Conservation (phyloP, 2,797 vertebrate genomes). For the Cirrhinus molitorella region DNA sequence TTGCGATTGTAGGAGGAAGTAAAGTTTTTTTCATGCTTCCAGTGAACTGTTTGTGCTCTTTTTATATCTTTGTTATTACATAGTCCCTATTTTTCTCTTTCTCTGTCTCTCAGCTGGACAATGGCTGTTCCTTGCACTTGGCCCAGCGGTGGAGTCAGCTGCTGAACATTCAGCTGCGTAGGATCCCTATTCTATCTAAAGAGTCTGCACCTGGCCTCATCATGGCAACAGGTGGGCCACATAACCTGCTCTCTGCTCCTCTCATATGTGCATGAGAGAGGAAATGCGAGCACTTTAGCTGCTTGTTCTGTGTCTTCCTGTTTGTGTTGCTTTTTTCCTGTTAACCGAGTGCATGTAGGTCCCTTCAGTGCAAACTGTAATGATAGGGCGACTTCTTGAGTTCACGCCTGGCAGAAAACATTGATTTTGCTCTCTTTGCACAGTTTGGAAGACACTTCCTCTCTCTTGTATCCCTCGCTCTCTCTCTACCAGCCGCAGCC, state of each 20-base stretch:
- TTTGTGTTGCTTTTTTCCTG: background rate
- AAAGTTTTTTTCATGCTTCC: background rate
- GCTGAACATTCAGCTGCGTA: constrained; percentile 92
- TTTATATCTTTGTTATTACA: background rate
- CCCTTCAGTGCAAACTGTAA: constrained; percentile 39
- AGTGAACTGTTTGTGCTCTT: background rate
- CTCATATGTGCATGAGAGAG: background rate
- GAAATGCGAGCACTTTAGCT: constrained; percentile 4
- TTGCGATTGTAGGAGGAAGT: background rate
- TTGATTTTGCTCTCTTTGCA: constrained; percentile 58
- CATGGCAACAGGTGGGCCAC: constrained; percentile 88
- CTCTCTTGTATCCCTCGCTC: background rate
- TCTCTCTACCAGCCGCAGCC: constrained; percentile 34
- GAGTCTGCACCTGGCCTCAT: constrained; percentile 95
- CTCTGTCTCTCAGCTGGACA: constrained; percentile 78
- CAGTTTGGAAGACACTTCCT: constrained; percentile 26
- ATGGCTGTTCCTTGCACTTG: constrained; percentile 95
- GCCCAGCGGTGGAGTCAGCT: constrained; percentile 95
- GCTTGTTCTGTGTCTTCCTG: background rate
- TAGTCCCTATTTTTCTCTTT: background rate
- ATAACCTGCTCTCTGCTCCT: background rate
- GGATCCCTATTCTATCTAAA: constrained; percentile 95
- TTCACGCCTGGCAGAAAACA: constrained; percentile 55
- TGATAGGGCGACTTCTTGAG: constrained; percentile 28
- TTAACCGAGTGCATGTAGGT: background rate